phyloP scores from a whole-genome alignment of 2,888 invertebrate genomes.

The Nemoura dubitans region DNA sequence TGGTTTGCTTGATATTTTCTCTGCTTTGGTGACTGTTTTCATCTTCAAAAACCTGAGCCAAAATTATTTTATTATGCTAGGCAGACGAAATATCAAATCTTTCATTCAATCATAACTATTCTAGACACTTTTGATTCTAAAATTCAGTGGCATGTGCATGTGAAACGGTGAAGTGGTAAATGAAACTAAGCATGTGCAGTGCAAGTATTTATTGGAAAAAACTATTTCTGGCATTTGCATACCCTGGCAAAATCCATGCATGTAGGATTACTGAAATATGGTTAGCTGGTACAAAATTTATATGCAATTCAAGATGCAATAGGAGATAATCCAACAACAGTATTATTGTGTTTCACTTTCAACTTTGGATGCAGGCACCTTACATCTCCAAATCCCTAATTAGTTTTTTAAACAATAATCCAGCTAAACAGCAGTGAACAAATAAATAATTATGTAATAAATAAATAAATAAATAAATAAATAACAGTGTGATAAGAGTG shows the following conservation, averaged over 20 bases:
- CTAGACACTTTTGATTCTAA: not conserved
- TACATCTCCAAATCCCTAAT: too few species aligned
- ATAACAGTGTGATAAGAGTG: not conserved
- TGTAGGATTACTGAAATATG: not conserved
- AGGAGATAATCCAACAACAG: too few species aligned
- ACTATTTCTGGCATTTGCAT: not conserved
- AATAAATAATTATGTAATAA: not conserved
- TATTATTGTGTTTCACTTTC: not conserved
- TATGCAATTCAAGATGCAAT: not conserved
- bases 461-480: slow-evolving; percentile 5
- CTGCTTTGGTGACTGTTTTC: slow-evolving; percentile 10
- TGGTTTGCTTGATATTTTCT: not conserved
- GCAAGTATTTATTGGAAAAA: not conserved
- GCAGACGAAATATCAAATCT: not conserved
- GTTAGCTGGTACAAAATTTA: not conserved
- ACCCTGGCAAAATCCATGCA: not conserved
- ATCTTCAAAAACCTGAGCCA: slow-evolving; percentile 27
- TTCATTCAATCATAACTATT: not conserved
- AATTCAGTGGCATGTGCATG: not conserved
- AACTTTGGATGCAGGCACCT: too few species aligned
- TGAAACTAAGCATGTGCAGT: slow-evolving; percentile 3
- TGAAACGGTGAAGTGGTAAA: slow-evolving; percentile 3
- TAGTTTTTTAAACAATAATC: not conserved
- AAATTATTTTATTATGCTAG: not conserved
- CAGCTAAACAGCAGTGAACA: not conserved